Conservation (phyloP, 2,888 invertebrate genomes). For the Tromatobia lineatoria region DNA sequence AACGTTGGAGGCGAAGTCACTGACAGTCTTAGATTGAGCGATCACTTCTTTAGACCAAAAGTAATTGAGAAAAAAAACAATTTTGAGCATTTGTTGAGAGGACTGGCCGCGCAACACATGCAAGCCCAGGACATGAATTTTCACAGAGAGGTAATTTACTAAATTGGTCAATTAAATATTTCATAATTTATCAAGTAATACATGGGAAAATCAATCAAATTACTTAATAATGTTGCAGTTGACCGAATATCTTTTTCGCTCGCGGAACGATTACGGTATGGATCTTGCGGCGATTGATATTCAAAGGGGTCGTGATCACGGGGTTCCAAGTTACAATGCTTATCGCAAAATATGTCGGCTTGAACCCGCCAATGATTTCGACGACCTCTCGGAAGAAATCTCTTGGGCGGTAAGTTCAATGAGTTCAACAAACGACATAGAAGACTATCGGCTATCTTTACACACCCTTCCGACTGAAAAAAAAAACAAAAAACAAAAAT, state of each 20-base stretch:
- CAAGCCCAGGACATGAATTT: conserved; percentile 87
- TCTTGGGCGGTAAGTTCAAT: conserved; percentile 78
- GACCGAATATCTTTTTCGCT: conserved; percentile 82
- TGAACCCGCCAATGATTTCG: conserved; percentile 79
- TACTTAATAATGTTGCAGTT: conserved; percentile 73
- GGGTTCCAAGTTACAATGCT: conserved; percentile 88
- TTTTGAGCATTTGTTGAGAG: conserved; percentile 87
- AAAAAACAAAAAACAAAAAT: conserved; percentile 4
- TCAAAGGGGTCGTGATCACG: conserved; percentile 89
- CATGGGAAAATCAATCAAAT: neutral
- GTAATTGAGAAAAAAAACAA: conserved; percentile 86
- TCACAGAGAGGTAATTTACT: conserved; percentile 84
- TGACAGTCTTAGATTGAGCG: conserved; percentile 85
- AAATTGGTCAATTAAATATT: neutral
- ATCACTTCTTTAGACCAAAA: conserved; percentile 87
- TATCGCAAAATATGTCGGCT: conserved; percentile 86
- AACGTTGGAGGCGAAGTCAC: conserved; percentile 25
- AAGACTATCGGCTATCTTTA: neutral
- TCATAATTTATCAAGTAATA: neutral
- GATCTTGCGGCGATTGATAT: conserved; percentile 89
- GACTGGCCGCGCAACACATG: conserved; percentile 87
- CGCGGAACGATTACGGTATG: conserved; percentile 85
- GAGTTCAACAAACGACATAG: neutral
- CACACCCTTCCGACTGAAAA: neutral
- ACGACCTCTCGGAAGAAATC: conserved; percentile 82